Evolutionary conservation across 2,113 vertebrate species (phyloP).

Genomic region (Cebidichthys violaceus): DNA sequence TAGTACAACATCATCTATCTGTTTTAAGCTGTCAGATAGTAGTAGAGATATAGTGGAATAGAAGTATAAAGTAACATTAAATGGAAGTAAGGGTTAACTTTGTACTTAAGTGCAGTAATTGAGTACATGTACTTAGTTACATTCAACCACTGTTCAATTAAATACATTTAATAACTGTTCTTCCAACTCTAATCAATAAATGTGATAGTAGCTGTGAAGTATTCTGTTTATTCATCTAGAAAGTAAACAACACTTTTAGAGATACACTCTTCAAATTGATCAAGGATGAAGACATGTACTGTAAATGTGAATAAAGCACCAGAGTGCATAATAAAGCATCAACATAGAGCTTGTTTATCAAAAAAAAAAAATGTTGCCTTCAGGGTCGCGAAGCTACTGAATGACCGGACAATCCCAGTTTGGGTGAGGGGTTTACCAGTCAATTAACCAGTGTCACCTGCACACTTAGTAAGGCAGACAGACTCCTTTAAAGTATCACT

Average conservation of each 20-base stretch:
- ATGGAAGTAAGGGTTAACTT: background rate
- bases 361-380: no score
- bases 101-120: background rate
- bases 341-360: background rate
- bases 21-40: background rate
- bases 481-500: conserved; percentile 25
- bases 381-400: background rate
- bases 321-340: no score
- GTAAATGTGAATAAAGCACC: no score
- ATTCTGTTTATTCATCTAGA: no score
- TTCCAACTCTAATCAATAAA: no score
- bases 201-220: no score
- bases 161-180: no score
- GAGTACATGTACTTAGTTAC: background rate
- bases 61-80: background rate
- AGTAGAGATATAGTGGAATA: background rate
- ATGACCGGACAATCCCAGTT: conserved; percentile 13
- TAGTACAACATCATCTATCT: background rate
- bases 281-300: no score
- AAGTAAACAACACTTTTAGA: no score
- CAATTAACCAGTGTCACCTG: conserved; percentile 35
- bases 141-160: background rate
- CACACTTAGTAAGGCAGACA: background rate
- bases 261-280: no score
- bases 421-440: background rate